Conservation (phyloP, 2,888 invertebrate genomes). For the Germaria angustata region DNA sequence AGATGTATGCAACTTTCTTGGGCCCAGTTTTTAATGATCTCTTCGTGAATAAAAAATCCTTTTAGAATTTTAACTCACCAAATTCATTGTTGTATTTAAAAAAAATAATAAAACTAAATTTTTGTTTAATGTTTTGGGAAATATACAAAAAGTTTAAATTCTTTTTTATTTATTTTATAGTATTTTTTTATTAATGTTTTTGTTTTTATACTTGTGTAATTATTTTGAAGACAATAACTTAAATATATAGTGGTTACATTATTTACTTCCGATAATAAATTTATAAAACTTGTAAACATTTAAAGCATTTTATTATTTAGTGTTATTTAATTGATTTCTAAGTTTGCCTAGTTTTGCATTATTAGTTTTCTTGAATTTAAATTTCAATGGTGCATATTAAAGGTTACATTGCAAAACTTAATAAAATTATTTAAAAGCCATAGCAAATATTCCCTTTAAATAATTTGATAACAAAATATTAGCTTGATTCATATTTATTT, state of each 20-base stretch:
- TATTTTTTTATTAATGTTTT: constrained; percentile 22
- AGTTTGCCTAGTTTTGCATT: constrained; percentile 2
- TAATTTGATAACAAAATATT: constrained; percentile 22
- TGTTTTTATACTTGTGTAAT: constrained; percentile 23
- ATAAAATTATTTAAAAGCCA: constrained; percentile 16
- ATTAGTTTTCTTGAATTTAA: constrained; percentile 8
- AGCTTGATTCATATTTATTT: constrained; percentile 25
- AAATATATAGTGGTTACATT: constrained; percentile 38
- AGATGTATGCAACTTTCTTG: no score
- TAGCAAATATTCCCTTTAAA: constrained; percentile 7
- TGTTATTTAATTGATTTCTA: constrained; percentile 29
- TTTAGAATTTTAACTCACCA: no score
- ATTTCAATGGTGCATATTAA: constrained; percentile 38
- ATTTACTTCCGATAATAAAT: constrained; percentile 45
- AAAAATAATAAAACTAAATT: not conserved
- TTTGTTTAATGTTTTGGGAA: constrained; percentile 13
- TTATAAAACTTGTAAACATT: constrained; percentile 66
- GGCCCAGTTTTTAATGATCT: no score
- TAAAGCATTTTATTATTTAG: constrained; percentile 59
- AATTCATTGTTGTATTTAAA: not conserved
- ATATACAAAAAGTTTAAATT: constrained; percentile 56
- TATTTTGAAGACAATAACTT: constrained; percentile 46
- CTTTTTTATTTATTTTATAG: constrained; percentile 34
- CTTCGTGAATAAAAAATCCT: no score
- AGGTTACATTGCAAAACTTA: constrained; percentile 34